phyloP scores from a whole-genome alignment of 2,888 invertebrate species.

The Rapana venosa region DNA sequence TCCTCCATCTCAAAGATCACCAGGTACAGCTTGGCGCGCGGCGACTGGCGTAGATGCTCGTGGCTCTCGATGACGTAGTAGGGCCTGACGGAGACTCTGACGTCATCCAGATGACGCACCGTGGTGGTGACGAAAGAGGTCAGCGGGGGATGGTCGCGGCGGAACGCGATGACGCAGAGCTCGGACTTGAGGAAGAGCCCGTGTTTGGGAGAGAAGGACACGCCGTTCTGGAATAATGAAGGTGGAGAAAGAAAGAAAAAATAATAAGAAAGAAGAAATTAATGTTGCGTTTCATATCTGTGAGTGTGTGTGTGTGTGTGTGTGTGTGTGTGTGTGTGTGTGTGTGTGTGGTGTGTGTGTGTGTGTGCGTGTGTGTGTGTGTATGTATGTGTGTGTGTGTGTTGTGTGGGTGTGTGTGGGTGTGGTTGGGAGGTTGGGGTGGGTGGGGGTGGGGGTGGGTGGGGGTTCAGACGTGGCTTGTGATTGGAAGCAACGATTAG shows the following conservation, averaged over 20 bases:
- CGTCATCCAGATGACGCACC: conserved; percentile 63
- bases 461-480: too few relatives aligned
- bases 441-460: too few relatives aligned
- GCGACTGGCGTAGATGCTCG: conserved; percentile 64
- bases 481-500: too few relatives aligned
- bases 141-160: conserved; percentile 60
- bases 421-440: too few relatives aligned
- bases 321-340: conserved; percentile 5
- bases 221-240: conserved; percentile 54
- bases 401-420: neutral
- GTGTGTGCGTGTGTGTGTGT: neutral
- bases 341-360: neutral
- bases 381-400: neutral
- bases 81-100: conserved; percentile 62
- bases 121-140: conserved; percentile 61
- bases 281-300: neutral
- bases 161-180: conserved; percentile 64
- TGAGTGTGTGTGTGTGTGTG: neutral
- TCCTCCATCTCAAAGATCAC: conserved; percentile 64
- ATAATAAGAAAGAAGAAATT: neutral
- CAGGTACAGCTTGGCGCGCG: conserved; percentile 66
- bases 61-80: conserved; percentile 61
- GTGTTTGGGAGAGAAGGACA: conserved; percentile 65
- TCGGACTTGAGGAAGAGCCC: conserved; percentile 61
- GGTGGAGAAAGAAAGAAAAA: neutral